Base-by-base conservation (phyloP, 2,888 invertebrate genomes). In the Pristionchus maxplancki region DNA sequence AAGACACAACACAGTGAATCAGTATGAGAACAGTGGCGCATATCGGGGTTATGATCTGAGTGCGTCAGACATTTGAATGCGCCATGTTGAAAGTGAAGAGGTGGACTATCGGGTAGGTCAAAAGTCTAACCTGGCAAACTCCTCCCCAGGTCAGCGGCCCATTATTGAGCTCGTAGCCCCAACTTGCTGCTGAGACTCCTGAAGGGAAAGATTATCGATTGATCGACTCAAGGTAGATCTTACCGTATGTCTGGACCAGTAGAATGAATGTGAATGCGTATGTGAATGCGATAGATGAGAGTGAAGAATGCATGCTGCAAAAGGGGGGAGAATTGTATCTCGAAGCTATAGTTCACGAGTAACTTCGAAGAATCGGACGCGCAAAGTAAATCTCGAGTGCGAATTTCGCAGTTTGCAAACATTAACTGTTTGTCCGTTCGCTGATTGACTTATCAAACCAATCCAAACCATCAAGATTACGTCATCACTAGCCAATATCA, bases 81-180 rank as follows among this genome's bases (percentile, higher is more conserved):
- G 17, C 31, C n/a, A 67, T 67, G 34, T 37, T 17, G 31, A 37
- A 71, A 71, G 1, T 17, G 24, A 81, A 24, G 28, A 44, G 8
- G 81, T 17, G 28, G 11, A 82, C 11, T 11, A n/a, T 37, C 44
- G 44, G n/a, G 24, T n/a, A 67, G 34, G 34, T 34, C 34, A 15
- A 67, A 34, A 90, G 64, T 6, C 92, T 90, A 37, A 90, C 90
- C 28, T 91, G 90, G 84, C 94, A 94, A 31, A 89, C 88, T 53
- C 93, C 93, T 53, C 83, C 86, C 94, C 94, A 94, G 13, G 89
- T 90, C 50, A 91, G 90, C 0, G 94, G 93, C 17, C 94, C 94
- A 62, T 94, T 90, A 44, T 91, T 37, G 28, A 88, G 89, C 1
- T 90, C 90, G 89, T 94, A 94, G 48, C 93, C 94, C 94, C 94